A percentile compares a stretch with the other conserved stretches of the same genome.
Conservation (phyloP, 2,797 vertebrate genomes). For the Jordanella pulchra region DNA sequence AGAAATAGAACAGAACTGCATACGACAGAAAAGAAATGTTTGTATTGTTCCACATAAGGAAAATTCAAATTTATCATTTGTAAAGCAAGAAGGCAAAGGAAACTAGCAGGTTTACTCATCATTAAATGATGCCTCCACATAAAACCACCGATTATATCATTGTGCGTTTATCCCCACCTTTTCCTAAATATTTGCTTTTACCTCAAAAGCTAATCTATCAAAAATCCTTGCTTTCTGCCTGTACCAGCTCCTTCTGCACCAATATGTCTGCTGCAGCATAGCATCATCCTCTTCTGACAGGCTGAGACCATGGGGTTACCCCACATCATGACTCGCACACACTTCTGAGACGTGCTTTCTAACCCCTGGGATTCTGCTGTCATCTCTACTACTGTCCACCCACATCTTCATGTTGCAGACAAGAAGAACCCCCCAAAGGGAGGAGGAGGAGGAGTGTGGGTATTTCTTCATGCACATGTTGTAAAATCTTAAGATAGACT, state of each 20-base stretch:
- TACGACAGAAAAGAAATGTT: no score
- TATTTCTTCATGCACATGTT: constrained; percentile 32
- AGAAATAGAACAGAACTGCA: no score
- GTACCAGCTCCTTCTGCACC: constrained; percentile 7
- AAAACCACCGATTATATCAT: no score
- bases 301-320: constrained; percentile 46
- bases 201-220: not conserved
- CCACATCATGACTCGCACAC: constrained; percentile 20
- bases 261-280: constrained; percentile 51
- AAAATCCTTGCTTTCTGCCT: not conserved
- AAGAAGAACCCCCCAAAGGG: constrained; percentile 50
- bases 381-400: constrained; percentile 51
- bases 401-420: constrained; percentile 28
- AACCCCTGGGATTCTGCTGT: constrained; percentile 53
- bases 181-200: not conserved
- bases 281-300: constrained; percentile 53
- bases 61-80: no score
- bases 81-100: no score
- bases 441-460: constrained; percentile 38
- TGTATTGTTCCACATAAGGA: no score
- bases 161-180: no score
- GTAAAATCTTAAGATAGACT: constrained; percentile 9
- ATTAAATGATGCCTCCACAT: no score
- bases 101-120: no score
- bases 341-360: constrained; percentile 29